phyloP scores from a whole-genome alignment of 1,140 invertebrate genomes.

The Delia radicum region DNA sequence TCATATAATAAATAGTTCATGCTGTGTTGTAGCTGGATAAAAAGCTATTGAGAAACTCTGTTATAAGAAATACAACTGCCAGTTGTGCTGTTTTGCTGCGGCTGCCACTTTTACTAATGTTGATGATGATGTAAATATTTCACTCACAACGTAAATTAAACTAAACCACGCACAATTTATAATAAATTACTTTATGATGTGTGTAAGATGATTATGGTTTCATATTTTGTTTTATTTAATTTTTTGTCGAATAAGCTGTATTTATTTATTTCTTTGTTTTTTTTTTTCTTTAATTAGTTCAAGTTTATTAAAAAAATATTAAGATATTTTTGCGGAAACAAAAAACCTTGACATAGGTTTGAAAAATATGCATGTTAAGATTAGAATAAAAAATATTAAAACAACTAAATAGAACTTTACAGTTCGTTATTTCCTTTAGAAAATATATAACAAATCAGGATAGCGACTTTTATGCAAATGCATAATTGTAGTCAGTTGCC shows the following conservation, averaged over 20 bases:
- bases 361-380: not conserved
- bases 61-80: not conserved
- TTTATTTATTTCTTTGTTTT: not conserved
- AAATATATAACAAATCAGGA: too few species aligned
- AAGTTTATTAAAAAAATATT: not conserved
- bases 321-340: not conserved
- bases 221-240: not conserved
- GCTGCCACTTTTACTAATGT: not conserved
- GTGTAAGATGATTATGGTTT: not conserved
- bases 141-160: not conserved
- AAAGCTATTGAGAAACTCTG: not conserved
- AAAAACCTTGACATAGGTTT: not conserved
- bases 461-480: too few species aligned
- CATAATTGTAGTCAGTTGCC: too few species aligned
- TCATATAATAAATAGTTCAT: not conserved
- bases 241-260: not conserved
- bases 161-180: constrained; percentile 16
- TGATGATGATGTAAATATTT: not conserved
- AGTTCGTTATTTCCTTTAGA: too few species aligned
- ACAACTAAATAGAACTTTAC: too few species aligned
- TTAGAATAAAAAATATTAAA: not conserved
- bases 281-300: not conserved
- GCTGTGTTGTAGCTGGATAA: not conserved
- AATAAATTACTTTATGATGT: not conserved
- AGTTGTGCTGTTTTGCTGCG: not conserved